These are phyloP conservation scores for Agrochola litura DNA, from an alignment of 2,888 invertebrate species.

Conservation along the genomic window DNA sequence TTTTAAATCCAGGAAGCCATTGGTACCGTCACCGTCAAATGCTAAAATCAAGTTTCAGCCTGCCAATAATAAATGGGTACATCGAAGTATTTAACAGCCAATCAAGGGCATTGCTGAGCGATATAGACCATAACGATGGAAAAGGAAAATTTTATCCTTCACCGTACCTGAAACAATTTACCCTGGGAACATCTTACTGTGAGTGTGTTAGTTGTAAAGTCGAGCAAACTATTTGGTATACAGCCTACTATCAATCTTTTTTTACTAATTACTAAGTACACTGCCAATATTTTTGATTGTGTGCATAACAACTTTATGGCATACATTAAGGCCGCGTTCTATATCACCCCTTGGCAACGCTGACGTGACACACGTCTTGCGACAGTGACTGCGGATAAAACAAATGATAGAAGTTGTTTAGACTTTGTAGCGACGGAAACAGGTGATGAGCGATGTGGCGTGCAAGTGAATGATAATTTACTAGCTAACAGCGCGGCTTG, in stretches of 20 bases:
- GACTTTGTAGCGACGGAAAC: background rate
- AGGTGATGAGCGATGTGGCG: background rate
- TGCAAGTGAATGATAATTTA: too few species aligned
- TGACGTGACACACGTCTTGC: background rate
- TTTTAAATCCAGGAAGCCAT: background rate
- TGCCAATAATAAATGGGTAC: background rate
- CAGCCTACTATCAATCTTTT: background rate
- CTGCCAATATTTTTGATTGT: background rate
- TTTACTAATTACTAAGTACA: background rate
- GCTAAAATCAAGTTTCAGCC: slow-evolving; percentile 6
- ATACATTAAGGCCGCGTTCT: background rate
- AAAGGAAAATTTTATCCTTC: slow-evolving; percentile 1
- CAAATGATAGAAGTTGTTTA: background rate
- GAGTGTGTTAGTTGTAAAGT: background rate
- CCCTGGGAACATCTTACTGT: slow-evolving; percentile 1
- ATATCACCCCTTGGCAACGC: background rate
- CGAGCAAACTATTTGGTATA: background rate
- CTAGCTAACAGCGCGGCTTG: too few species aligned
- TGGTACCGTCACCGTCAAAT: slow-evolving; percentile 1
- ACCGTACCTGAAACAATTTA: background rate
- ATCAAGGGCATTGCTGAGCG: background rate
- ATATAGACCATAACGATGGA: slow-evolving; percentile 4
- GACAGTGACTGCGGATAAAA: background rate
- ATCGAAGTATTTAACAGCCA: slow-evolving; percentile 14
- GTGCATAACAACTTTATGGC: background rate